Evolutionary conservation across 2,888 invertebrate genomes (phyloP).

Genomic region (Caenorhabditis doughertyi): DNA sequence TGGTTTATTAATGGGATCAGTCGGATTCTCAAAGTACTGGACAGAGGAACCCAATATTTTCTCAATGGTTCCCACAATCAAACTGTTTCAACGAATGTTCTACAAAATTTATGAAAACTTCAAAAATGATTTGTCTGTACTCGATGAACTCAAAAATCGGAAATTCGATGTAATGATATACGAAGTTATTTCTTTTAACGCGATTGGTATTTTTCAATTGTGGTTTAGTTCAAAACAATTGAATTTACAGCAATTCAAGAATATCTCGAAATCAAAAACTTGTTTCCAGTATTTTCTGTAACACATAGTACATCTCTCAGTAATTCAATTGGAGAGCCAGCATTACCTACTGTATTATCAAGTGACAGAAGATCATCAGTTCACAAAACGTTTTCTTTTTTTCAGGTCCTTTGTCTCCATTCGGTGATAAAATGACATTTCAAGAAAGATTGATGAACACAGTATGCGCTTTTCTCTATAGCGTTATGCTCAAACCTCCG

Average conservation of each 20-base stretch:
- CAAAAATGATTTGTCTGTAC: conserved; percentile 5
- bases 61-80: conserved; percentile 22
- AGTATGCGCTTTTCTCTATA: not conserved
- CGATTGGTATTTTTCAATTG: too few relatives aligned
- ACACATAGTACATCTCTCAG: conserved; percentile 19
- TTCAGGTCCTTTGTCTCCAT: conserved; percentile 44
- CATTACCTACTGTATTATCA: conserved; percentile 25
- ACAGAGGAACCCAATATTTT: conserved; percentile 15
- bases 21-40: conserved; percentile 38
- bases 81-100: conserved; percentile 35
- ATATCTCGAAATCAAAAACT: conserved; percentile 33
- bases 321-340: conserved; percentile 48
- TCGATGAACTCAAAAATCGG: conserved; percentile 34
- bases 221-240: too few relatives aligned
- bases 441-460: conserved; percentile 43
- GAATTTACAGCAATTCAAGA: conserved; percentile 43
- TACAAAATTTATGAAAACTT: conserved; percentile 25
- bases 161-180: conserved; percentile 36
- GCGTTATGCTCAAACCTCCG: not conserved
- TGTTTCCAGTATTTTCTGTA: conserved; percentile 38
- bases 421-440: conserved; percentile 39
- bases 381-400: not conserved
- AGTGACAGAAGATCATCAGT: conserved; percentile 2
- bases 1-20: not conserved
- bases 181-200: conserved; percentile 8